These are phyloP conservation scores for Leucopsar rothschildi DNA, from an alignment of 2,113 vertebrate species.

Conservation along the genomic window DNA sequence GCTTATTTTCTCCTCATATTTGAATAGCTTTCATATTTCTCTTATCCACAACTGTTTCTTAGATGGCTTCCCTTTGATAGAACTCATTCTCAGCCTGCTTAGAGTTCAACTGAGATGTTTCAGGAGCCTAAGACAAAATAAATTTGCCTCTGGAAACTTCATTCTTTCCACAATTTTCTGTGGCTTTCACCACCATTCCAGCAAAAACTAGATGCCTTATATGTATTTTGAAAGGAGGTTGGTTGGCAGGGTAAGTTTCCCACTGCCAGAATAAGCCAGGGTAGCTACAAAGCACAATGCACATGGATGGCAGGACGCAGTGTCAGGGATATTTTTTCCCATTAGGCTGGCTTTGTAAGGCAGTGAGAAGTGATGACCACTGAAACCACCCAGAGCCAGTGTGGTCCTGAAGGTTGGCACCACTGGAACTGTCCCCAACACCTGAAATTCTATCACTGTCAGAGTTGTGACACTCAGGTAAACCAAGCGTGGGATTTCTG, in stretches of 20 bases:
- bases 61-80: neutral
- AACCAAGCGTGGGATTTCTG: neutral
- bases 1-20: neutral
- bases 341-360: neutral
- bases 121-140: neutral
- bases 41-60: slow-evolving; percentile 23
- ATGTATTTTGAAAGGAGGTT: neutral
- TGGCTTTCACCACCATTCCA: neutral
- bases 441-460: neutral
- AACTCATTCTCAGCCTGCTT: neutral
- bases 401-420: neutral
- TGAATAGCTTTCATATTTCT: slow-evolving; percentile 23
- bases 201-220: slow-evolving; percentile 1
- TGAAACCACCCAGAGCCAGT: neutral
- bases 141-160: slow-evolving; percentile 39
- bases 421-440: neutral
- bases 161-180: slow-evolving; percentile 52
- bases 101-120: neutral
- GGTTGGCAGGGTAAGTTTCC: neutral
- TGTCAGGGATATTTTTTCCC: neutral
- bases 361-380: neutral
- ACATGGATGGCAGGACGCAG: neutral
- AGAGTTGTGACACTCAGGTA: neutral
- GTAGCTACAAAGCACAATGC: neutral
- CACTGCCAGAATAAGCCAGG: neutral